Percentiles rank a stretch among this genome's conserved stretches.
phyloP scores from a whole-genome alignment of 2,888 invertebrate genomes.

The Nomada fabriciana region DNA sequence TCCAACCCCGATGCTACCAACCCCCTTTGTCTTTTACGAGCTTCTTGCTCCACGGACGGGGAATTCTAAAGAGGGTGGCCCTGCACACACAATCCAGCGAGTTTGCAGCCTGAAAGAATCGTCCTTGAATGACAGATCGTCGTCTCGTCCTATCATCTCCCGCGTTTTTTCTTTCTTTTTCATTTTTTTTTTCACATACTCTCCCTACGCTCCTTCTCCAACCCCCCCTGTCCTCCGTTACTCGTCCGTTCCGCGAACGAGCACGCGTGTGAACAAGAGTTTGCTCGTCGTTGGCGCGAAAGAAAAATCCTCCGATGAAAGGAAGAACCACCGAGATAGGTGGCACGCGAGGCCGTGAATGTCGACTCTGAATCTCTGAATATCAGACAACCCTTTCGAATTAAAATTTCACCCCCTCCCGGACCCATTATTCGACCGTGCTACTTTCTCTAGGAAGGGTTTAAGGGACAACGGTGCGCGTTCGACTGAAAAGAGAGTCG shows the following conservation, averaged over 20 bases:
- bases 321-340: constrained; percentile 35
- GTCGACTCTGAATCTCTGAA: constrained; percentile 37
- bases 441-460: constrained; percentile 20
- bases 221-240: background rate
- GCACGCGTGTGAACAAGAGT: constrained; percentile 23
- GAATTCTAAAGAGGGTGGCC: constrained; percentile 79
- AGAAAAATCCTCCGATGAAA: constrained; percentile 60
- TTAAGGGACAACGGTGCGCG: background rate
- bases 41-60: constrained; percentile 74
- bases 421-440: background rate
- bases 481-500: background rate
- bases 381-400: constrained; percentile 57
- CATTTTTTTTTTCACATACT: background rate
- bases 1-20: constrained; percentile 63
- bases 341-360: constrained; percentile 59
- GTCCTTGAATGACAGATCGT: constrained; percentile 73
- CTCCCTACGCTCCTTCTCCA: background rate
- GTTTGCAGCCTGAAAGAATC: constrained; percentile 75
- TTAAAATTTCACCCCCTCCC: constrained; percentile 52
- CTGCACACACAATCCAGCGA: constrained; percentile 72
- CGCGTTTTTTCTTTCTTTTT: constrained; percentile 10
- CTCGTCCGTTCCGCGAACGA: constrained; percentile 21
- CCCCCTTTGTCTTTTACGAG: constrained; percentile 76
- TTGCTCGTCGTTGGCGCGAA: constrained; percentile 47
- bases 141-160: constrained; percentile 46